Percentiles rank a stretch among this genome's conserved stretches.
Evolutionary conservation across 1,140 invertebrate species (phyloP).

Genomic region (Bombus difficillimus): DNA sequence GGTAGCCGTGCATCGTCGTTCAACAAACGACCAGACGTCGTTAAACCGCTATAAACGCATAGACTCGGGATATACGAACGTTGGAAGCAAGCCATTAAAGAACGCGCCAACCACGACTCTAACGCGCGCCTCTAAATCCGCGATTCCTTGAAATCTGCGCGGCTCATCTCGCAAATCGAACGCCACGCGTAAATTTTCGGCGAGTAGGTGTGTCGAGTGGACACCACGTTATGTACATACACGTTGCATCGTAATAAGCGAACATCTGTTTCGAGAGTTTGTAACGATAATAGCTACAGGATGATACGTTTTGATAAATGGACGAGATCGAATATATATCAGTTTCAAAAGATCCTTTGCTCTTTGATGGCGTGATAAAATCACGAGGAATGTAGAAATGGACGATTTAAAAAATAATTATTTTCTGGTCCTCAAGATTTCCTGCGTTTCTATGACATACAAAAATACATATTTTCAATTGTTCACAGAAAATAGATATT

Average conservation of each 20-base stretch:
- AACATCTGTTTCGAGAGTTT: background rate
- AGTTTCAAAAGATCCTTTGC: no score
- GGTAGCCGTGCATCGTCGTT: background rate
- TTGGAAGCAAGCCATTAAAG: constrained; percentile 19
- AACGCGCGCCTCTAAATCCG: constrained; percentile 20
- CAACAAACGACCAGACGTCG: constrained; percentile 16
- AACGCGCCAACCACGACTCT: background rate
- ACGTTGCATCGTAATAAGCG: no score
- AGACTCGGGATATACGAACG: background rate
- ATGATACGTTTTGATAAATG: background rate
- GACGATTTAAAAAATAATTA: no score
- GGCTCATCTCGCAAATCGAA: constrained; percentile 5
- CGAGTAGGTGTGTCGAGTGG: background rate
- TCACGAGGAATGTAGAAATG: background rate
- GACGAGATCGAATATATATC: no score
- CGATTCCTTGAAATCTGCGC: constrained; percentile 4
- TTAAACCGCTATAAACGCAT: constrained; percentile 30
- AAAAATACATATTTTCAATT: no score
- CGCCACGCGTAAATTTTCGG: constrained; percentile 2
- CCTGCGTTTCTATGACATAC: no score
- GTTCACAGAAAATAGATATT: no score
- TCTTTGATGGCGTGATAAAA: no score
- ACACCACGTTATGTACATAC: no score
- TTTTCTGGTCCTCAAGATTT: no score
- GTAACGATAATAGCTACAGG: background rate